Base-by-base conservation (phyloP, 2,113 vertebrate species). In the Casuarius casuarius region DNA sequence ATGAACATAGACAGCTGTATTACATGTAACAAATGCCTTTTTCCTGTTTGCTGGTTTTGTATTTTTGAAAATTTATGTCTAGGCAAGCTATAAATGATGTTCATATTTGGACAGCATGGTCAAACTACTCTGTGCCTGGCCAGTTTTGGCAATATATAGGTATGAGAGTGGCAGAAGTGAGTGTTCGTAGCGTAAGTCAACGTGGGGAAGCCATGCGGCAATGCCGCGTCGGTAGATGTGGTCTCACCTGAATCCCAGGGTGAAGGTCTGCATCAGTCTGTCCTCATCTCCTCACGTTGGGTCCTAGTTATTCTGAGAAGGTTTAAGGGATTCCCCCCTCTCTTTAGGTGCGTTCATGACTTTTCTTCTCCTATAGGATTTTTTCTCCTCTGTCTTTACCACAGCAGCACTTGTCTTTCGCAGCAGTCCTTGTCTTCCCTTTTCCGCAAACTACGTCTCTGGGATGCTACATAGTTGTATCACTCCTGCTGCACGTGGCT, bases 141-240 rank as follows among this genome's bases (percentile, higher is more conserved):
- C 7, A 61, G 20, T 4, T 46, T 7, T 72, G 86, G 31, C 28
- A 40, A 1, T 12, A 1, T 1, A 2, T 2, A 52, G 59, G 54
- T 81, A 38, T n/a, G 15, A 0, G 1, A 73, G 86, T 19, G 63
- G 75, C 46, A 68, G 73, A 78, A 71, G 38, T 2, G 56, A 44
- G 74, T 59, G 74, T 59, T 49, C 35, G 35, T 44, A 63, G 42
- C 6, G 3, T 22, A 19, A 22, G 40, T 48, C 22, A 35, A 2
- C 8, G 3, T 0, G 10, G 31, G 26, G 38, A 61, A 33, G 61
- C 61, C 1, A 0, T 17, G 73, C 79, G 38, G 7, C 66, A 72
- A 21, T 51, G 67, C 25, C 10, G 5, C 3, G 11, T 3, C 25
- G 7, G 14, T 9, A 81, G 61, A 17, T 82, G 68, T 78, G 20